Evolutionary conservation across 2,888 invertebrate genomes (phyloP).

Genomic region (Melieria picta): DNA sequence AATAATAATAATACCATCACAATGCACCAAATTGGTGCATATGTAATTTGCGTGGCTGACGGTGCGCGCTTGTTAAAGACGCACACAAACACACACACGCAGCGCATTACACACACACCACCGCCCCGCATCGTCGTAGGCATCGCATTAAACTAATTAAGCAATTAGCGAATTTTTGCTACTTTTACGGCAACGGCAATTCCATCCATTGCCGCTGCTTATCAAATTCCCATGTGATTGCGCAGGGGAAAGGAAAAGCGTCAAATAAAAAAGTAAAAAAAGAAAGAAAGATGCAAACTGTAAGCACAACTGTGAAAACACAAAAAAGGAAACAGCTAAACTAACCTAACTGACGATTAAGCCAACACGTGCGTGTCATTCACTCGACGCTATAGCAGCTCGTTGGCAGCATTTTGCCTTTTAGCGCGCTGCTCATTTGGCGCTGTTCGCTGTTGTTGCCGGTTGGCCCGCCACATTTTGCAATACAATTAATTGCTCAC

Average conservation of each 20-base stretch:
- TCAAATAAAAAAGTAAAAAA: background rate
- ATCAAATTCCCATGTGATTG: background rate
- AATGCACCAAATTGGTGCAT: no score
- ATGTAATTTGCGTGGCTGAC: no score
- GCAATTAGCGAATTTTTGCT: background rate
- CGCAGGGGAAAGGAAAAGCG: background rate
- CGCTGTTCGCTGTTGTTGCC: background rate
- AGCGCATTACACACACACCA: no score
- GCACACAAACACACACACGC: no score
- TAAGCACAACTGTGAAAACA: no score
- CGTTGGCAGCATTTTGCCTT: no score
- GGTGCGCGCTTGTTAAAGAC: no score
- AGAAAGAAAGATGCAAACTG: background rate
- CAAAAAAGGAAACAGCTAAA: background rate
- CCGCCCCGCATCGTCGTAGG: background rate
- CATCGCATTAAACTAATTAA: conserved; percentile 13
- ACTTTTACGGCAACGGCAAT: background rate
- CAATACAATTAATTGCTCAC: no score
- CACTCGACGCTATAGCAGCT: background rate
- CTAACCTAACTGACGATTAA: conserved; percentile 2
- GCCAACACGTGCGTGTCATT: conserved; percentile 11
- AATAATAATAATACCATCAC: no score
- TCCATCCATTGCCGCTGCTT: background rate
- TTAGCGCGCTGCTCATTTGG: background rate
- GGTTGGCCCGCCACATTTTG: background rate